Evolutionary conservation across 2,113 vertebrate genomes (phyloP).

Genomic region (Rattus rattus): DNA sequence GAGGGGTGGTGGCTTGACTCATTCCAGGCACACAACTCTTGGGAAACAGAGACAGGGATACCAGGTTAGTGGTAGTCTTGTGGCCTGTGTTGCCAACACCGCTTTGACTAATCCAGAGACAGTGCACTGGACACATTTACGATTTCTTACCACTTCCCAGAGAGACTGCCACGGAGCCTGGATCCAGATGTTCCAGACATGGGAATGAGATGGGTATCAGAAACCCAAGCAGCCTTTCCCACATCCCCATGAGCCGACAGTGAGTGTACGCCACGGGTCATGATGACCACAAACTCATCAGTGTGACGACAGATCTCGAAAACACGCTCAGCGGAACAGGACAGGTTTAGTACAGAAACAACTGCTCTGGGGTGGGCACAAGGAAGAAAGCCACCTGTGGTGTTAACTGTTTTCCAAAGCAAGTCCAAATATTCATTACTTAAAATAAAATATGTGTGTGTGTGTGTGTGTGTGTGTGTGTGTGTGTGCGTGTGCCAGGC

Average conservation of each 20-base stretch:
- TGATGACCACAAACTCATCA: background rate
- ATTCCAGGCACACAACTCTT: conserved; percentile 33
- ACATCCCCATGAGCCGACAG: background rate
- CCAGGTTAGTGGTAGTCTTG: background rate
- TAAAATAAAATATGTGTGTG: background rate
- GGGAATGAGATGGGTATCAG: conserved; percentile 47
- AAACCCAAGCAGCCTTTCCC: conserved; percentile 36
- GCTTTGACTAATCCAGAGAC: background rate
- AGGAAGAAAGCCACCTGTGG: background rate
- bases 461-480: background rate
- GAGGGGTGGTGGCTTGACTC: background rate
- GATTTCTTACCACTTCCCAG: conserved; percentile 22
- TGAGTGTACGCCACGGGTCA: background rate
- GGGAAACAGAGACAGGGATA: background rate
- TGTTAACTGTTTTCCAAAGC: background rate
- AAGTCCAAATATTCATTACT: background rate
- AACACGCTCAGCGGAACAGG: background rate
- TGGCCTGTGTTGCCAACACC: background rate
- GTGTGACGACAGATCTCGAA: background rate
- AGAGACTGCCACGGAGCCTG: background rate
- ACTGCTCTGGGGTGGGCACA: background rate
- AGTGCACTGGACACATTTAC: background rate
- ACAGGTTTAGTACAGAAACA: accelerated
- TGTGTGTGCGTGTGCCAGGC: background rate
- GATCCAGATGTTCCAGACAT: background rate